Evolutionary conservation across 2,888 invertebrate genomes (phyloP).

Genomic region (Caenorhabditis virilis): DNA sequence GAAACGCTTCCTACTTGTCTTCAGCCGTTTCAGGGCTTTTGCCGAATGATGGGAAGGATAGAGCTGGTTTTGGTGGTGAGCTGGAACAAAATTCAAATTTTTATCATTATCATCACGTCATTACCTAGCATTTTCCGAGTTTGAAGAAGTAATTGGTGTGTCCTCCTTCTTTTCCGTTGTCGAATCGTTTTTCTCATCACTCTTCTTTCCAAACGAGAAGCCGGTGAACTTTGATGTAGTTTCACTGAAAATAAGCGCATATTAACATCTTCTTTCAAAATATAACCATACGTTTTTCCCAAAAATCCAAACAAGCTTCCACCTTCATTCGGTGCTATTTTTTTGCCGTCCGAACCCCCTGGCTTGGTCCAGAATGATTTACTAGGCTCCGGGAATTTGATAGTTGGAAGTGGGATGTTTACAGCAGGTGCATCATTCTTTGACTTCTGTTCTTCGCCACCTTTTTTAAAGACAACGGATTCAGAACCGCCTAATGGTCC

Average conservation of each 20-base stretch:
- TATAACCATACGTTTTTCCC: slow-evolving; percentile 13
- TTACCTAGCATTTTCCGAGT: slow-evolving; percentile 1
- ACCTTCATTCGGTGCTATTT: slow-evolving; percentile 1
- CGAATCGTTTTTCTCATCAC: slow-evolving; percentile 6
- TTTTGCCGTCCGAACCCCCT: background rate
- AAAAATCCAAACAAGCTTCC: slow-evolving; percentile 32
- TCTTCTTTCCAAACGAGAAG: slow-evolving; percentile 34
- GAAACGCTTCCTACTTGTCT: background rate
- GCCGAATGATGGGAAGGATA: background rate
- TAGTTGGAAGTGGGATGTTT: slow-evolving; percentile 20
- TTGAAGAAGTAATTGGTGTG: too few species aligned
- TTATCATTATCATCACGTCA: background rate
- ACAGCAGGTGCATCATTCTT: background rate
- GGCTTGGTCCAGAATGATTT: slow-evolving; percentile 47
- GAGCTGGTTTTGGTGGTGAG: background rate
- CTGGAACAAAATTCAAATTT: background rate
- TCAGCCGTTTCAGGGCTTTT: background rate
- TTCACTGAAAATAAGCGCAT: background rate
- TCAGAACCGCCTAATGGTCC: slow-evolving; percentile 45
- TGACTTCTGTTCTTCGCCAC: background rate
- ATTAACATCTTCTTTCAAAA: background rate
- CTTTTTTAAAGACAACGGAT: slow-evolving; percentile 40
- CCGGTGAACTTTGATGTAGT: slow-evolving; percentile 24
- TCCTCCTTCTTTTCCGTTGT: too few species aligned
- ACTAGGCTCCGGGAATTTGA: slow-evolving; percentile 42